phyloP scores from a whole-genome alignment of 2,797 vertebrate genomes.

The Babyrousa celebensis region DNA sequence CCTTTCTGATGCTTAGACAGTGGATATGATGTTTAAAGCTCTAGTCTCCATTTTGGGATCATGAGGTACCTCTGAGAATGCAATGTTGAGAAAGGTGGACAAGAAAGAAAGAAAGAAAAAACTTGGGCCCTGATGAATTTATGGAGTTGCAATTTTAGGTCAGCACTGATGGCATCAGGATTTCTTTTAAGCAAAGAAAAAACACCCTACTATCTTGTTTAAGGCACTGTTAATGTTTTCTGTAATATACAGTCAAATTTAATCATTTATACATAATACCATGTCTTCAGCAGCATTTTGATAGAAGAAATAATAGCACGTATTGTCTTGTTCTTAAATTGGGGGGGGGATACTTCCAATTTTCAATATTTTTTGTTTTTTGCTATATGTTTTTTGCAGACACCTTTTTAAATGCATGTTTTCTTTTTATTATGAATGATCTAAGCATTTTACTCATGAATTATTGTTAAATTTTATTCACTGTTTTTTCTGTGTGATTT shows the following conservation, averaged over 20 bases:
- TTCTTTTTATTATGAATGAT: background rate
- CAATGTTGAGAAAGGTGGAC: background rate
- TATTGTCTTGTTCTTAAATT: background rate
- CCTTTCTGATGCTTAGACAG: background rate
- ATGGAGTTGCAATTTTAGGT: background rate
- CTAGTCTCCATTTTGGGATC: background rate
- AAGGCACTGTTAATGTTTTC: conserved; percentile 19
- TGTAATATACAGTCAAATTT: background rate
- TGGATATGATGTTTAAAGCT: background rate
- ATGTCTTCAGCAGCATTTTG: background rate
- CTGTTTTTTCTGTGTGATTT: background rate
- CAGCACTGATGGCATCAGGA: background rate
- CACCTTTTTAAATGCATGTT: background rate
- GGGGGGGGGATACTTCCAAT: background rate
- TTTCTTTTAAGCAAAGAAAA: conserved; percentile 27
- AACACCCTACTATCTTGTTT: background rate
- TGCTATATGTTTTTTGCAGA: background rate
- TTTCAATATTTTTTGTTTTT: conserved; percentile 12
- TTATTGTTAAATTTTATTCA: background rate
- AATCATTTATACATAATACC: background rate
- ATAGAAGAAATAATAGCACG: background rate
- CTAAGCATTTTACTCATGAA: background rate
- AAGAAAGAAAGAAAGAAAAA: background rate
- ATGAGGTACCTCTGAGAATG: background rate
- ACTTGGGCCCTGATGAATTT: background rate